These are phyloP conservation scores for Perccottus glenii DNA, from an alignment of 2,113 vertebrate genomes.

Conservation along the genomic window DNA sequence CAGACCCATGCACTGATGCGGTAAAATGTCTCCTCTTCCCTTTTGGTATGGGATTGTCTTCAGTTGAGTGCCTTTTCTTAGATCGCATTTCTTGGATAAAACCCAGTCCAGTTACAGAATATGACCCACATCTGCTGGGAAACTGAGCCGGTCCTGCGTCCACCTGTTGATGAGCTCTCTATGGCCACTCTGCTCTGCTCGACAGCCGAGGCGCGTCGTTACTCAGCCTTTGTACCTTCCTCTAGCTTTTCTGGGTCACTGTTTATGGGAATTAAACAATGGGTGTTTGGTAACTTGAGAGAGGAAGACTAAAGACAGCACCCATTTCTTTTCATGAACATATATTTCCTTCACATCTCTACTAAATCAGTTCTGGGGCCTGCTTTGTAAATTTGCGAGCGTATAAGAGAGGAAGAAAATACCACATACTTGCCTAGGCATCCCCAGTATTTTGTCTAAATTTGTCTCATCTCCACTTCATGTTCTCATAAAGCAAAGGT, in stretches of 20 bases:
- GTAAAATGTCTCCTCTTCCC: constrained; percentile 8
- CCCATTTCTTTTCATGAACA: too few relatives aligned
- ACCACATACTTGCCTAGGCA: constrained; percentile 73
- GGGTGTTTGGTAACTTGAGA: constrained; percentile 25
- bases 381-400: constrained; percentile 15
- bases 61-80: constrained; percentile 17
- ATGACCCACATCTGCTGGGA: constrained; percentile 51
- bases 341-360: constrained; percentile 21
- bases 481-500: constrained; percentile 57
- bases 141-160: constrained; percentile 44
- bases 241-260: constrained; percentile 28
- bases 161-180: constrained; percentile 56
- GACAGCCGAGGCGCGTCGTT: constrained; percentile 24
- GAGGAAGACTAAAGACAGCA: constrained; percentile 30
- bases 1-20: constrained; percentile 52
- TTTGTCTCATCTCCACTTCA: constrained; percentile 60
- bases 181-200: constrained; percentile 27
- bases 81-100: constrained; percentile 24
- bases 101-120: constrained; percentile 32
- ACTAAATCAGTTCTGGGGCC: not conserved
- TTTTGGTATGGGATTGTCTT: constrained; percentile 19
- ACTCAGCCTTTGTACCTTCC: constrained; percentile 14
- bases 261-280: constrained; percentile 20
- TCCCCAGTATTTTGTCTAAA: constrained; percentile 70
- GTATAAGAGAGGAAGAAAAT: constrained; percentile 59